A percentile compares a stretch with the other conserved stretches of the same genome.
phyloP scores from a whole-genome alignment of 2,113 vertebrate genomes.

The Eurystomus gularis region DNA sequence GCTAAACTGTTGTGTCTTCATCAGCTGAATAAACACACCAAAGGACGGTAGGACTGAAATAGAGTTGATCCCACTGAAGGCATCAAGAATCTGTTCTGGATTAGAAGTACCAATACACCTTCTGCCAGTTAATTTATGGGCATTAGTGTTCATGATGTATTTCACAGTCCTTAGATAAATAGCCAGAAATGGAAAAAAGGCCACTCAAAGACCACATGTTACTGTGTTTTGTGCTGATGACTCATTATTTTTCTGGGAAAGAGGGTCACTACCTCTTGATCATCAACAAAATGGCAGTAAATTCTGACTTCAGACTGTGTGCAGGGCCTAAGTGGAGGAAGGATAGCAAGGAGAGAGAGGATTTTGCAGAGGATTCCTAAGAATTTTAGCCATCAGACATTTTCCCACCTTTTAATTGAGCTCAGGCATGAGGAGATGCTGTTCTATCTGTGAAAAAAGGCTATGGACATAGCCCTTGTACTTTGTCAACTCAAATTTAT shows the following conservation, averaged over 20 bases:
- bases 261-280: constrained; percentile 49
- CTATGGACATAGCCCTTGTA: not conserved
- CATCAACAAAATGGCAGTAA: constrained; percentile 48
- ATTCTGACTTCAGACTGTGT: constrained; percentile 40
- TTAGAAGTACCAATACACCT: constrained; percentile 8
- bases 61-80: not conserved
- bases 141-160: not conserved
- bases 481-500: not conserved
- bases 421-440: not conserved
- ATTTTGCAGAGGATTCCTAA: not conserved
- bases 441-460: not conserved
- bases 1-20: not conserved
- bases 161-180: constrained; percentile 29
- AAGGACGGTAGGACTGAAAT: not conserved
- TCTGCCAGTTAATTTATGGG: constrained; percentile 26
- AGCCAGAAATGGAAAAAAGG: constrained; percentile 1
- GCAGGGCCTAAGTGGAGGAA: not conserved
- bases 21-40: not conserved
- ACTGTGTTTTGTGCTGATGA: constrained; percentile 19
- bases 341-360: not conserved
- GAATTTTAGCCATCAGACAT: not conserved
- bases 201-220: constrained; percentile 21
- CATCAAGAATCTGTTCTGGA: not conserved
- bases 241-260: constrained; percentile 51
- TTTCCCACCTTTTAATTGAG: not conserved